These are phyloP conservation scores for Pyrgilauda ruficollis DNA, from an alignment of 2,113 vertebrate genomes.

Conservation along the genomic window DNA sequence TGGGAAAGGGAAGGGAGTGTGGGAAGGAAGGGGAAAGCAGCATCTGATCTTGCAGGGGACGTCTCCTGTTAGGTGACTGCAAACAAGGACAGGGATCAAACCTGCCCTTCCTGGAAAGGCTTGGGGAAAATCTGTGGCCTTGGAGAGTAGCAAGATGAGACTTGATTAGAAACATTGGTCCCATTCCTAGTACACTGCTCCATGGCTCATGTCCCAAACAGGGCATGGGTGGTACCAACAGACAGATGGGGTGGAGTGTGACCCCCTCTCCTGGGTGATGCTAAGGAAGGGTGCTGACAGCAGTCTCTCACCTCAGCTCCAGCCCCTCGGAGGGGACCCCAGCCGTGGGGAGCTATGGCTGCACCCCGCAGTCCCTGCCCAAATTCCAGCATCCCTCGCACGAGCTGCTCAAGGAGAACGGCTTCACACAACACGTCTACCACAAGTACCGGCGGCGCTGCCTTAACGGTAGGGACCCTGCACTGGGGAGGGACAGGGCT, in stretches of 20 bases:
- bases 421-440: conserved; percentile 99
- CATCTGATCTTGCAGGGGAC: neutral
- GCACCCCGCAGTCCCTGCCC: conserved; percentile 95
- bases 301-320: conserved; percentile 75
- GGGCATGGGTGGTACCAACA: neutral
- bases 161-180: neutral
- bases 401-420: conserved; percentile 97
- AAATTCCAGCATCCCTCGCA: conserved; percentile 99
- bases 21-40: neutral
- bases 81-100: neutral
- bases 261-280: rapidly evolving
- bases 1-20: neutral
- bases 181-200: neutral
- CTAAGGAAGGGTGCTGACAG: neutral
- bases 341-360: conserved; percentile 86
- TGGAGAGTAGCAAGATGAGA: neutral
- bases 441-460: conserved; percentile 99
- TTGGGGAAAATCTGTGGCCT: neutral
- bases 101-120: neutral
- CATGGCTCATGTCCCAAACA: neutral
- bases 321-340: conserved; percentile 93
- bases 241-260: neutral
- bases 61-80: neutral
- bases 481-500: rapidly evolving
- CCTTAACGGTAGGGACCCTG: conserved; percentile 84